Percentiles rank a stretch among this genome's conserved stretches.
phyloP scores from a whole-genome alignment of 64 coral and sea anemone species.

The Hydrozoanthus tunicans region DNA sequence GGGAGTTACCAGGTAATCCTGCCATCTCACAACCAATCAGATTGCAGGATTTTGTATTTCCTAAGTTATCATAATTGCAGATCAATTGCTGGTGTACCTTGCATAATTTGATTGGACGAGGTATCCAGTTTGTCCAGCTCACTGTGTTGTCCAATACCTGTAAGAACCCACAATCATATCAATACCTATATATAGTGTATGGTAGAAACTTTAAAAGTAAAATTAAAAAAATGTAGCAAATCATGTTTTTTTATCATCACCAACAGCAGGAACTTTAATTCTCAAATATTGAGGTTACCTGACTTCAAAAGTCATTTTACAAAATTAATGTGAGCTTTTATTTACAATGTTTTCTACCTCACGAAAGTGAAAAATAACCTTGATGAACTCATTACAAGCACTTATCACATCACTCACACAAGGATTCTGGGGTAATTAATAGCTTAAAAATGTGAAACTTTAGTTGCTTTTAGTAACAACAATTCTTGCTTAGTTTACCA shows the following conservation, averaged over 20 bases:
- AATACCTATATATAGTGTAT: background rate
- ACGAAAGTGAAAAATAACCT: too few relatives aligned
- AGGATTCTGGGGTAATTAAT: too few relatives aligned
- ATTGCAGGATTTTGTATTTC: background rate
- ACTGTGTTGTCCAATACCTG: slow-evolving; percentile 29
- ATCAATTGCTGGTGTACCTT: slow-evolving; percentile 50
- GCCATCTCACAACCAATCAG: background rate
- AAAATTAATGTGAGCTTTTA: too few relatives aligned
- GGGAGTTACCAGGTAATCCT: too few relatives aligned
- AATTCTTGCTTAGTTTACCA: too few relatives aligned
- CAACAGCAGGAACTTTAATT: background rate
- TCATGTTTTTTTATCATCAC: background rate
- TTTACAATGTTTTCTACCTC: too few relatives aligned
- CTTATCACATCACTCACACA: too few relatives aligned
- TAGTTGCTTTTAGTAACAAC: too few relatives aligned
- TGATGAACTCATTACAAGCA: too few relatives aligned
- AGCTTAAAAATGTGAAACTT: too few relatives aligned
- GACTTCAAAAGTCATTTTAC: too few relatives aligned
- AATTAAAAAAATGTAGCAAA: too few relatives aligned
- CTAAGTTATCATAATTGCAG: background rate
- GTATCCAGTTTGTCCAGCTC: slow-evolving; percentile 62
- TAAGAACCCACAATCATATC: background rate
- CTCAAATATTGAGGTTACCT: background rate
- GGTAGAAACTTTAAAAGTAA: background rate
- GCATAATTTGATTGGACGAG: slow-evolving; percentile 92